Evolutionary conservation across 2,888 invertebrate genomes (phyloP), one percentile per base, ranked within the genome.

Genomic region (Trachelus stipa): DNA sequence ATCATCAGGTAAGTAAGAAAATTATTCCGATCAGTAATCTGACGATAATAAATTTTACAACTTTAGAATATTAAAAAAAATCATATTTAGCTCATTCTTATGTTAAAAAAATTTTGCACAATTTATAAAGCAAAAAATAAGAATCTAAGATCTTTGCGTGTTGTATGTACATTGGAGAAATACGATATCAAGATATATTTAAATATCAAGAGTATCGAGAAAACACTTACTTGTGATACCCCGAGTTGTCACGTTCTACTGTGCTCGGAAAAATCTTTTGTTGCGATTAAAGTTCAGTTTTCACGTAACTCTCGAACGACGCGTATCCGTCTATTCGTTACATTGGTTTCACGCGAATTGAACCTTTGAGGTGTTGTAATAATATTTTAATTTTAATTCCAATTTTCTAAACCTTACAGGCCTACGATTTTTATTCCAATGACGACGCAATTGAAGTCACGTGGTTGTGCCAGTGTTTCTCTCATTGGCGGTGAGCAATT

Each of bases 131-230:
- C 6, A 9, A 23, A 2, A 23, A 56, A 56, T 56, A 56, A 23
- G 23, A 56, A 23, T 6, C 1, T 56, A 56, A 56, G 56, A 56
- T 6, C 56, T 9, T 2, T 23, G 3, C 31, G 12, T 31, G 6
- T 1, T 71, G 12, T 71, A 12, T 71, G 12, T 34, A 23, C 11
- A 31, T 11, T 31, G 23, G 23, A 71, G 33, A 71, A 31, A 31
- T n/a, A 71, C 71, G 71, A 15, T 71, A 71, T 71, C 56, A 11
- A 31, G 71, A 12, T 71, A 71, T 71, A 71, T 71, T 71, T 33
- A 71, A 71, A 71, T 34, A 71, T 34, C 31, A 71, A 71, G 71
- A 33, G 71, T 33, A 33, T 34, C 71, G 12, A 71, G 71, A 15
- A 71, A 71, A 30, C 71, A 71, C 71, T 71, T 71, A 56, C 23